A percentile compares a stretch with the other conserved stretches of the same genome.
Evolutionary conservation across 2,113 vertebrate genomes (phyloP).

Genomic region (Laticauda laticaudata): DNA sequence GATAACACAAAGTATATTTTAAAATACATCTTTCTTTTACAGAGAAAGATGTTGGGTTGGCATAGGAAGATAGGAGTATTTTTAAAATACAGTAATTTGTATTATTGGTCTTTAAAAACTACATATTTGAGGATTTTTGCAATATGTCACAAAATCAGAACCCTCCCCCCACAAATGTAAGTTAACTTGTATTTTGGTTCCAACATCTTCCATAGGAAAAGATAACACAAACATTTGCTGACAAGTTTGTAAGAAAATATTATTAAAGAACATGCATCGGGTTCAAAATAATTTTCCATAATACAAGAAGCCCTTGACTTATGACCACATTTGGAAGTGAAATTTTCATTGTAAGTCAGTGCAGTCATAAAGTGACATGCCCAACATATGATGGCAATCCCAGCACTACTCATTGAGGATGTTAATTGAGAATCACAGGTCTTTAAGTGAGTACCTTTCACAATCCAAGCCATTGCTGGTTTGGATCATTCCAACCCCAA

Average conservation of each 20-base stretch:
- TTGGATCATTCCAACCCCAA: too few species aligned
- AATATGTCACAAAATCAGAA: conserved; percentile 37
- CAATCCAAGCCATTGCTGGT: too few species aligned
- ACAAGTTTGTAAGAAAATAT: background rate
- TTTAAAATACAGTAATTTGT: conserved; percentile 52
- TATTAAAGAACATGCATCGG: conserved; percentile 23
- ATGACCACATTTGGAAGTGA: background rate
- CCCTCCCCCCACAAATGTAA: background rate
- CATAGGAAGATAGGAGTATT: conserved; percentile 44
- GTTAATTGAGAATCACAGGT: background rate
- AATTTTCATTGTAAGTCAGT: background rate
- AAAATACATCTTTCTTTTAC: background rate
- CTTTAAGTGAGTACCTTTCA: background rate
- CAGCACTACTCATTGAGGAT: background rate
- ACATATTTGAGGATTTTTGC: conserved; percentile 40
- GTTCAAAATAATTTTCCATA: background rate
- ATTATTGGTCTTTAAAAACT: conserved; percentile 44
- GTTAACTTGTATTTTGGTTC: conserved; percentile 44
- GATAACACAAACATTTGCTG: conserved; percentile 15
- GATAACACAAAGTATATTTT: background rate
- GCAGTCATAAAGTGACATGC: too few species aligned
- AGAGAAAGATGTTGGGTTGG: background rate
- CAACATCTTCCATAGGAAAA: background rate
- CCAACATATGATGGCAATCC: background rate
- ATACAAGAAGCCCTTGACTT: background rate